A percentile compares a stretch with the other conserved stretches of the same genome.
Evolutionary conservation across 2,797 vertebrate species (phyloP).

Genomic region (Danio jaintianensis): DNA sequence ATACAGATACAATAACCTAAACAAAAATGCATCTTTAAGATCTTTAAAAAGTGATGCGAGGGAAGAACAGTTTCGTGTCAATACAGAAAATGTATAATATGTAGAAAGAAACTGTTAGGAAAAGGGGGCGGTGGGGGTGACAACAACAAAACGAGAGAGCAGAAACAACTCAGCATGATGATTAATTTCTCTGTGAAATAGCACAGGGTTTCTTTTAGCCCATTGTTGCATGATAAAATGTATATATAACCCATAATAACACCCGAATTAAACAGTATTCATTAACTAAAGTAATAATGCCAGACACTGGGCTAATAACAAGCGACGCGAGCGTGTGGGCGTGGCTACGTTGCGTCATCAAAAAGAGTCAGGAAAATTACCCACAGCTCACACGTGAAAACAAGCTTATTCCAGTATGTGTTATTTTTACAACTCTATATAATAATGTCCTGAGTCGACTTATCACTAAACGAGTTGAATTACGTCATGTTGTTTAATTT

Average conservation of each 20-base stretch:
- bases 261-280: not conserved
- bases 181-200: not conserved
- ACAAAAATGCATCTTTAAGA: no score
- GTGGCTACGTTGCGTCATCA: conserved; percentile 56
- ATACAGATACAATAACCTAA: no score
- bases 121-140: no score
- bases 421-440: not conserved
- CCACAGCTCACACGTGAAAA: not conserved
- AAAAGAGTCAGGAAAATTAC: not conserved
- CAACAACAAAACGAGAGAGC: no score
- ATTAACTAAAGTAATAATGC: not conserved
- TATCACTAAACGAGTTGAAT: not conserved
- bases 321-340: not conserved
- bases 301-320: not conserved
- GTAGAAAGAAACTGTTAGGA: no score
- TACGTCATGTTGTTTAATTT: not conserved
- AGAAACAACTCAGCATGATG: no score
- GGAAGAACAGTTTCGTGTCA: no score
- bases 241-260: not conserved
- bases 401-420: not conserved
- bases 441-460: not conserved
- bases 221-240: not conserved
- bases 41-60: no score
- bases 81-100: no score
- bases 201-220: not conserved